Conservation (phyloP, 2,113 vertebrate genomes). For the Daboia siamensis region DNA sequence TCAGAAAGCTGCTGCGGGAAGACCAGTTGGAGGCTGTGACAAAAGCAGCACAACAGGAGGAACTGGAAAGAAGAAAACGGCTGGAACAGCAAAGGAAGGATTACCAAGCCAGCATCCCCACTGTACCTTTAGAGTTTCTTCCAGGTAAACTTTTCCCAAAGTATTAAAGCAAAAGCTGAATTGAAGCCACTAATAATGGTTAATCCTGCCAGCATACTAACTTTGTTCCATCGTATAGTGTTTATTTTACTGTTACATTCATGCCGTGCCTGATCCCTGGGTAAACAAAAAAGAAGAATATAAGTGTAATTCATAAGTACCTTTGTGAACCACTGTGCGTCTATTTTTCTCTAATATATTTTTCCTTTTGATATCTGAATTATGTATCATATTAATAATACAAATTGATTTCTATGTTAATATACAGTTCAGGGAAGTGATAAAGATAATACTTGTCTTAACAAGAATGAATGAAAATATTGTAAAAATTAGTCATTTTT, state of each 20-base stretch:
- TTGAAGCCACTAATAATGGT: background rate
- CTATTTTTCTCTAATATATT: background rate
- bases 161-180: background rate
- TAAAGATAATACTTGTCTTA: background rate
- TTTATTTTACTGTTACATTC: background rate
- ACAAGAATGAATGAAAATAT: background rate
- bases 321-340: background rate
- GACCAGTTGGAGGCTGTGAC: constrained; percentile 96
- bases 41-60: constrained; percentile 96
- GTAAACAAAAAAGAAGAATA: background rate
- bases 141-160: constrained; percentile 65
- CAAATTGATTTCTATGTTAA: background rate
- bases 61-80: constrained; percentile 91
- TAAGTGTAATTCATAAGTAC: background rate
- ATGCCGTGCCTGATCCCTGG: background rate
- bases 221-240: background rate
- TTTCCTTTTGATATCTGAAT: background rate
- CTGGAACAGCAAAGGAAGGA: constrained; percentile 96
- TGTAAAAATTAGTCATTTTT: background rate
- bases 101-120: constrained; percentile 78
- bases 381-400: background rate
- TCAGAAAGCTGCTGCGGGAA: constrained; percentile 93
- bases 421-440: background rate
- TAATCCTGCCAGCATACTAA: background rate
- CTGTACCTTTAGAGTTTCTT: constrained; percentile 72